These are phyloP conservation scores for Hippopotamyrus pictus DNA, from an alignment of 2,797 vertebrate genomes.

Conservation along the genomic window DNA sequence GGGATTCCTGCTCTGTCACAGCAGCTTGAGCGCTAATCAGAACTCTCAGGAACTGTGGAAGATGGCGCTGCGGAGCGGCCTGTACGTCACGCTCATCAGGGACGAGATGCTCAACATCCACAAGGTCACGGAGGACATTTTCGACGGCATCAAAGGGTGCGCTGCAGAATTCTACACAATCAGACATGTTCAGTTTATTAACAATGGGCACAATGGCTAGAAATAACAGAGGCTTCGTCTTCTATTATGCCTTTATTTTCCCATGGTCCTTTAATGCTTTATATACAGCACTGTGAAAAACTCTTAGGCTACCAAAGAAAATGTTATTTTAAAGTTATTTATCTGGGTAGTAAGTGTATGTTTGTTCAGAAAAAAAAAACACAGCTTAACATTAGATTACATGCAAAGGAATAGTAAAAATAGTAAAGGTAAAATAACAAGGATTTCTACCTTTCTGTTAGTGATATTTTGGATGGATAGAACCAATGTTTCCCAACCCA, in stretches of 20 bases:
- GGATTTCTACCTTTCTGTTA: neutral
- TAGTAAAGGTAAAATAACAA: neutral
- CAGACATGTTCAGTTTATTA: neutral
- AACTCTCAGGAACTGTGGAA: constrained; percentile 81
- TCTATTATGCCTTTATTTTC: neutral
- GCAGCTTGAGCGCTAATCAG: constrained; percentile 64
- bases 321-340: neutral
- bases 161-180: neutral
- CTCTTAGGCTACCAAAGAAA: neutral
- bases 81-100: constrained; percentile 72
- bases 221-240: neutral
- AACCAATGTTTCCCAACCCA: neutral
- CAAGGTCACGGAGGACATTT: constrained; percentile 80
- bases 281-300: neutral
- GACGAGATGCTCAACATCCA: constrained; percentile 79
- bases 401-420: neutral
- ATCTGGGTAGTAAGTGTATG: neutral
- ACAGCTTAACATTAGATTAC: neutral
- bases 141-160: constrained; percentile 79
- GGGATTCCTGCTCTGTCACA: constrained; percentile 84
- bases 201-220: neutral
- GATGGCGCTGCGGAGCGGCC: constrained; percentile 71
- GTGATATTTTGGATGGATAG: neutral
- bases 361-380: neutral
- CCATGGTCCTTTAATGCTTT: neutral